phyloP scores from a whole-genome alignment of 2,797 vertebrate species.

The Gadopsis bispinosus region DNA sequence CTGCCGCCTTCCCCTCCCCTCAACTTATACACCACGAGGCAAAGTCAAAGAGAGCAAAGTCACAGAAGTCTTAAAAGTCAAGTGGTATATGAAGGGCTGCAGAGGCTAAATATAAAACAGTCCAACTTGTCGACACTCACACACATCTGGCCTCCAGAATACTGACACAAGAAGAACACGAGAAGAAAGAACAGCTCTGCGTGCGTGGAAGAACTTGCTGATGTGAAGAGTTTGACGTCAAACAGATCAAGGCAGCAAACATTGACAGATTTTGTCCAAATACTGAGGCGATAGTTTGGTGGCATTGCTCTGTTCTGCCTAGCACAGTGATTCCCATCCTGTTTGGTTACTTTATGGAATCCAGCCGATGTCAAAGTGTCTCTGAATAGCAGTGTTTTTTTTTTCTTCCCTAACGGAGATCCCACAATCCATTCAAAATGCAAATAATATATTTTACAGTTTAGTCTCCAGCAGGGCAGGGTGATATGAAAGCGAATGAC shows the following conservation, averaged over 20 bases:
- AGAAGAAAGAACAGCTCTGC: neutral
- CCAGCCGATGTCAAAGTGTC: neutral
- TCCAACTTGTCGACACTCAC: conserved; percentile 2
- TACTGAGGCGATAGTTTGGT: neutral
- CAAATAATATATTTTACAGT: neutral
- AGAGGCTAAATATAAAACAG: conserved; percentile 38
- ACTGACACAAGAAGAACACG: neutral
- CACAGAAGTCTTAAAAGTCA: conserved; percentile 73
- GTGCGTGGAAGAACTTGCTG: neutral
- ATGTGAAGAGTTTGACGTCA: neutral
- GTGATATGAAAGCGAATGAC: too few species aligned
- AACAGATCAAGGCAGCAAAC: neutral
- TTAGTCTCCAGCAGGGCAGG: too few species aligned
- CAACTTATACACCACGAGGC: conserved; percentile 47
- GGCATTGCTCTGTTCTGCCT: neutral
- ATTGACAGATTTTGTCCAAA: neutral
- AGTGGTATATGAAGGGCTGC: conserved; percentile 44
- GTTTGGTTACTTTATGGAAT: too few species aligned
- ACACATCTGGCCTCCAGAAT: conserved; percentile 3
- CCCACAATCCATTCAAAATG: neutral
- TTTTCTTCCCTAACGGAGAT: too few species aligned
- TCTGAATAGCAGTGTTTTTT: neutral
- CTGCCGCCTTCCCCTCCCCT: conserved; percentile 20
- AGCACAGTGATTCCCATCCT: neutral
- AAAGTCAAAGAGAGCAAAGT: conserved; percentile 78